phyloP scores from a whole-genome alignment of 2,888 invertebrate genomes.

The Hermodice carunculata region DNA sequence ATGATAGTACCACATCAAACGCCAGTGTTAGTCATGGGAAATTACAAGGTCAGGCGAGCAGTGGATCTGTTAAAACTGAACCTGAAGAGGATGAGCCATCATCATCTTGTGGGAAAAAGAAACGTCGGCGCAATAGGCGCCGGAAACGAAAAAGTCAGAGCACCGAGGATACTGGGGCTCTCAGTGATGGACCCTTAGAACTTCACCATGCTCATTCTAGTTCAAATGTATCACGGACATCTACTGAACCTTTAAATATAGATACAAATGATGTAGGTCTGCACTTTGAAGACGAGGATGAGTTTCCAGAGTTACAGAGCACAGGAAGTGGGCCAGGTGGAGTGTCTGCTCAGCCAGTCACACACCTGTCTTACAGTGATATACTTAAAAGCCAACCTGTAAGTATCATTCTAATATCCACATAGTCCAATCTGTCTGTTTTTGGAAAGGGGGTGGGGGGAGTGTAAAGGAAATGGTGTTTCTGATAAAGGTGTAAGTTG shows the following conservation, averaged over 20 bases:
- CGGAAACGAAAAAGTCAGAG: conserved; percentile 5
- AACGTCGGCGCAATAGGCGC: conserved; percentile 14
- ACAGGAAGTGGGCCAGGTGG: conserved; percentile 20
- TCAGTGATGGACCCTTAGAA: conserved; percentile 30
- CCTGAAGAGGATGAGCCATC: conserved; percentile 15
- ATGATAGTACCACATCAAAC: too few species aligned
- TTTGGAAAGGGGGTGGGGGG: too few species aligned
- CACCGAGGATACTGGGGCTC: conserved; percentile 17
- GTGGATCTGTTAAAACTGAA: conserved; percentile 10
- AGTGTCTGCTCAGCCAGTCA: not conserved
- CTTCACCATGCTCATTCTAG: conserved; percentile 30
- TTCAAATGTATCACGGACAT: conserved; percentile 35
- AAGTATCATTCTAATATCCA: too few species aligned
- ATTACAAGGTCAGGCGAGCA: not conserved
- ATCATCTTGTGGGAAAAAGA: conserved; percentile 8
- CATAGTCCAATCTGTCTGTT: too few species aligned
- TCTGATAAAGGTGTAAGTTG: too few species aligned
- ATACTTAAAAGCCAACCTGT: conserved; percentile 48
- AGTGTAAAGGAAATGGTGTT: too few species aligned
- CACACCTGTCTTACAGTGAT: conserved; percentile 58
- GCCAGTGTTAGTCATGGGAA: too few species aligned
- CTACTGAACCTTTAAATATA: not conserved
- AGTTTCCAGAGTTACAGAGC: conserved; percentile 58
- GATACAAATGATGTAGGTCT: conserved; percentile 25
- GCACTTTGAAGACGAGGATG: conserved; percentile 64